Evolutionary conservation across 2,888 invertebrate species (phyloP), one percentile per base, ranked within the genome.

Genomic region (Napeogenes sylphis): DNA sequence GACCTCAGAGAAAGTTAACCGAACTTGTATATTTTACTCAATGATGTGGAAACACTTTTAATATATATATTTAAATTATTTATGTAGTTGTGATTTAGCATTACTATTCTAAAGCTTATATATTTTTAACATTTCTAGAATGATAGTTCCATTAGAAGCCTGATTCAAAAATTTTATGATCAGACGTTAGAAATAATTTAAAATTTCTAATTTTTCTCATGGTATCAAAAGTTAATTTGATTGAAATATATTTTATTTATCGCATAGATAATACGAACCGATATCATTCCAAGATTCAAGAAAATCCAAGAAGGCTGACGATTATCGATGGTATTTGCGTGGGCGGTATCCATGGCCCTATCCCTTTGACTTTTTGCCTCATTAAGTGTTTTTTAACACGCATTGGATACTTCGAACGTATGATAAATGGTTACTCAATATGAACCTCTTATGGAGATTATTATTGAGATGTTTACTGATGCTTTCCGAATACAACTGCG

Each of bases 311-410:
- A 21, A 21, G 21, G 21, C 21, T 1, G 21, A 21, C 62, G 55
- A 58, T 54, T 51, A 42, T 42, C 61, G 58, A 32, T 68, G 79
- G 83, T 80, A 84, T 84, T 79, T 74, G 76, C 80, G 87, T 87
- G 70, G 87, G 87, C 73, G 84, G 77, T 66, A 60, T 74, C 69
- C 73, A 77, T 70, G 66, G 77, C 77, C 78, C 83, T 82, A 82
- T 86, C 83, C 83, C 83, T 83, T 83, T 82, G 82, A 82, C 72
- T 84, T 86, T 86, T 83, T 81, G 81, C 80, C 79, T 85, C 83
- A 87, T 87, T 83, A 83, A 83, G 82, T 84, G 82, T 85, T 84
- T 84, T 83, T 85, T 80, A 77, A 84, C 83, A 82, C 77, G 80
- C 79, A 80, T 80, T 80, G 80, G 80, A 84, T 80, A 77, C 79